Conservation (phyloP, 1,140 invertebrate genomes). For the Pararge aegeria region DNA sequence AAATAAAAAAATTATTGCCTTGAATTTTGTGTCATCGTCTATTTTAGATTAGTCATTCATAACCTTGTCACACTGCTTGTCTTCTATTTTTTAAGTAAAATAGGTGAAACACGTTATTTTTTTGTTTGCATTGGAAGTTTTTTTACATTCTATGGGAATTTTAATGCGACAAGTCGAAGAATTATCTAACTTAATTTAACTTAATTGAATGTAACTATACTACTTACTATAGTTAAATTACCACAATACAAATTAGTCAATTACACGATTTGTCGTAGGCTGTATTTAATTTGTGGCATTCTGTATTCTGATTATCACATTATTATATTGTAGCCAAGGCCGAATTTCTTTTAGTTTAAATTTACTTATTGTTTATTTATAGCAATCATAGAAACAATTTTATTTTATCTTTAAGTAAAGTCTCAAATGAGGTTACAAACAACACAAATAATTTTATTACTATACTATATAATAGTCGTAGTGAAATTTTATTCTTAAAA, state of each 20-base stretch:
- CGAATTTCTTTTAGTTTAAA: conserved; percentile 1
- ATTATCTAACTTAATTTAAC: too few relatives aligned
- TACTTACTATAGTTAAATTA: too few relatives aligned
- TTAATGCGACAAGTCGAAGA: neutral
- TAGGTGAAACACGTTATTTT: neutral
- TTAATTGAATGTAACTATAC: too few relatives aligned
- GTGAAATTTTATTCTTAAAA: conserved; percentile 11
- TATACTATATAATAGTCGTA: conserved; percentile 1
- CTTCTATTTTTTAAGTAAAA: conserved; percentile 11
- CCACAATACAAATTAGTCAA: neutral
- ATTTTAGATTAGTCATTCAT: neutral
- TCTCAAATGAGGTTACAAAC: neutral
- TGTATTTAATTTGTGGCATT: too few relatives aligned
- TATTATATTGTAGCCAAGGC: neutral
- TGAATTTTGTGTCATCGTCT: neutral
- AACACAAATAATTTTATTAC: conserved; percentile 7
- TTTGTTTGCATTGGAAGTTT: neutral
- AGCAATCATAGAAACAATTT: conserved; percentile 5
- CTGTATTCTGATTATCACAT: neutral
- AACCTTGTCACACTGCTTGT: conserved; percentile 35
- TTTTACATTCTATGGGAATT: neutral
- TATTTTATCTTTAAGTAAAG: conserved; percentile 5
- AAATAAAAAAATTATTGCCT: too few relatives aligned
- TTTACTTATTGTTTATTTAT: conserved; percentile 1
- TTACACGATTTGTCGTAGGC: neutral